Conservation (phyloP, 2,113 vertebrate genomes). For the Bujurquina vittata region DNA sequence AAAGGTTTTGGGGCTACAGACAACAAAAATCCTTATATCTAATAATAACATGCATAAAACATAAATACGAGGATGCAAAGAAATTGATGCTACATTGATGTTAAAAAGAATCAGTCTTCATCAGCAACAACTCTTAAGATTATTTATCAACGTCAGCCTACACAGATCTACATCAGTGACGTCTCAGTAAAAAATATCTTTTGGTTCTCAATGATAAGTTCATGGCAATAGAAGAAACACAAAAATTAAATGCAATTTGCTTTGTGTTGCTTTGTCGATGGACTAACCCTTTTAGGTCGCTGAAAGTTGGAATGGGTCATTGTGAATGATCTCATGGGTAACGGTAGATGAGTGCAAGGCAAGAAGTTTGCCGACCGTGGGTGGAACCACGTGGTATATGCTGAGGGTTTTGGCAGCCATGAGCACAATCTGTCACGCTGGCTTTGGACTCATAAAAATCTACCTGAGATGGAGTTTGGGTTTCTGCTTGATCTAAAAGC, state of each 20-base stretch:
- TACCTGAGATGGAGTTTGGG: conserved; percentile 72
- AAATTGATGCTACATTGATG: neutral
- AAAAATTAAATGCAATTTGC: conserved; percentile 68
- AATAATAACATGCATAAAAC: neutral
- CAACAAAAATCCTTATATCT: conserved; percentile 3
- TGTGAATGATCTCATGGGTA: conserved; percentile 71
- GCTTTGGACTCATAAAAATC: conserved; percentile 71
- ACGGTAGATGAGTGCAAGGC: conserved; percentile 61
- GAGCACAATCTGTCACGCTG: conserved; percentile 64
- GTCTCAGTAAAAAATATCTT: conserved; percentile 33
- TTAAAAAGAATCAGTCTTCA: conserved; percentile 23
- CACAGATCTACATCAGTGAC: conserved; percentile 35
- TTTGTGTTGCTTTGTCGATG: conserved; percentile 33
- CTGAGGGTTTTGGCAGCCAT: conserved; percentile 53
- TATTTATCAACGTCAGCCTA: neutral
- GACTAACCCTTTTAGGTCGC: conserved; percentile 50
- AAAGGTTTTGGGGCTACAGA: neutral
- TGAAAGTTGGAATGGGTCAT: conserved; percentile 64
- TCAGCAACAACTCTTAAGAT: neutral
- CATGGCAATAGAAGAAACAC: conserved; percentile 49
- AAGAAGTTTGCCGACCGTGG: conserved; percentile 53
- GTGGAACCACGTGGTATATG: conserved; percentile 45
- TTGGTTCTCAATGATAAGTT: conserved; percentile 46
- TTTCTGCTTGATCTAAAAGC: conserved; percentile 62
- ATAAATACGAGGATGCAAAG: neutral